Conservation (phyloP, 2,888 invertebrate species). For the Meteorus cinctellus region DNA sequence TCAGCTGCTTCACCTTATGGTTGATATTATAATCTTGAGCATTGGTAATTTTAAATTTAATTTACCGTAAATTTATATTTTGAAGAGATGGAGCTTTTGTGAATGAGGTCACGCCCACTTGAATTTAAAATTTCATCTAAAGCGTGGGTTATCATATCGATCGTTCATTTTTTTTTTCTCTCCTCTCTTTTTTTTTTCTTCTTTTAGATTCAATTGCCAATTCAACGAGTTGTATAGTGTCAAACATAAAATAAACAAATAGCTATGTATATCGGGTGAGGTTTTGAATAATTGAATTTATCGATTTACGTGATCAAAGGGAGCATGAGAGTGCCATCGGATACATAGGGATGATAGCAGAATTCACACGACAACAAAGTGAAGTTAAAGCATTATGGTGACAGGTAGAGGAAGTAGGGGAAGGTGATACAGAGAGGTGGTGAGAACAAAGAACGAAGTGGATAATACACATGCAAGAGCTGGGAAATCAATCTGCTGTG, state of each 20-base stretch:
- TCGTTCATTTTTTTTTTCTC: background rate
- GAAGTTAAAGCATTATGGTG: background rate
- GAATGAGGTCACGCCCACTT: constrained; percentile 1
- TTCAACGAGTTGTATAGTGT: background rate
- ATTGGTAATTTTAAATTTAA: constrained; percentile 6
- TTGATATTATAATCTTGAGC: background rate
- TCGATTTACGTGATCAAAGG: background rate
- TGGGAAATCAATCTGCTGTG: constrained; percentile 28
- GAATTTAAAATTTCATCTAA: constrained; percentile 3
- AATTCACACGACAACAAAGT: constrained; percentile 12
- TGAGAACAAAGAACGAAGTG: background rate
- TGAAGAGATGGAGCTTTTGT: background rate
- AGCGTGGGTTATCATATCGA: constrained; percentile 3
- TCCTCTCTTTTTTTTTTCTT: background rate
- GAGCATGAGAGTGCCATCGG: background rate
- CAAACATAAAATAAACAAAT: background rate
- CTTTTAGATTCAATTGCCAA: background rate
- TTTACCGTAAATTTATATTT: background rate
- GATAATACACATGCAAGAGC: constrained; percentile 9
- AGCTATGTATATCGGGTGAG: background rate
- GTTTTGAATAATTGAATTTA: constrained; percentile 1
- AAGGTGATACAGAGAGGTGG: background rate
- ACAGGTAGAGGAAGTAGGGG: background rate
- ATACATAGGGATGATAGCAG: background rate
- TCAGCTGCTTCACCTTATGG: background rate